phyloP scores from a whole-genome alignment of 2,113 vertebrate genomes.

The Lampris megalopsis region DNA sequence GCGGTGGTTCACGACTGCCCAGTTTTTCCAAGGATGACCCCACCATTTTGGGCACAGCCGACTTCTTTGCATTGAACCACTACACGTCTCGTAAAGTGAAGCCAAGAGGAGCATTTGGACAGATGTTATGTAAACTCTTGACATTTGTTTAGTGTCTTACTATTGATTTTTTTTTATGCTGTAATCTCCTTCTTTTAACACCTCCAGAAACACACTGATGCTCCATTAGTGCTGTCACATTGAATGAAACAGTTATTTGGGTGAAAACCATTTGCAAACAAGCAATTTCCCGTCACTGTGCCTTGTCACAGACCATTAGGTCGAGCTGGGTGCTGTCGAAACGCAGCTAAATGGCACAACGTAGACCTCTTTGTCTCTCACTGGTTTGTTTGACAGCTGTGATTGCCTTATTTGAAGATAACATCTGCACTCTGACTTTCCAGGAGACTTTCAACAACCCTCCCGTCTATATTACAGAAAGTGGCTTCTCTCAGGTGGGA shows the following conservation, averaged over 20 bases:
- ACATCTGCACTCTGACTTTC: conserved; percentile 64
- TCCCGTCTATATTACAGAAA: conserved; percentile 91
- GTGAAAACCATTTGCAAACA: conserved; percentile 73
- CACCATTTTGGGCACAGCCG: conserved; percentile 80
- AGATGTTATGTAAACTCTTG: conserved; percentile 49
- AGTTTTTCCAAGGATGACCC: conserved; percentile 83
- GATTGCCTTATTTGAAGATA: conserved; percentile 67
- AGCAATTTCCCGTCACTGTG: conserved; percentile 76
- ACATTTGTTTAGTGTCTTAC: conserved; percentile 69
- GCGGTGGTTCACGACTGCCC: conserved; percentile 72
- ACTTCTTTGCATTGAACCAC: conserved; percentile 89
- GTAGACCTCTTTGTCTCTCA: conserved; percentile 64
- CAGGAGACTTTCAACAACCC: conserved; percentile 88
- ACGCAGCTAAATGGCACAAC: conserved; percentile 63
- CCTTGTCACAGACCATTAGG: conserved; percentile 76
- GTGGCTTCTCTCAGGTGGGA: conserved; percentile 87
- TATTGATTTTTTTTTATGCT: conserved; percentile 65
- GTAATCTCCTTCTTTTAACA: conserved; percentile 64
- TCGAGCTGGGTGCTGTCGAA: conserved; percentile 58
- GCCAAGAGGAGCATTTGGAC: conserved; percentile 43
- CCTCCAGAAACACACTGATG: conserved; percentile 70
- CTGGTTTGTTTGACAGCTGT: conserved; percentile 56
- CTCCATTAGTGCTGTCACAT: conserved; percentile 76
- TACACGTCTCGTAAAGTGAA: conserved; percentile 83
- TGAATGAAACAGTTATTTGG: conserved; percentile 72